Conservation (phyloP, 2,113 vertebrate genomes). For the Silurus glanis region DNA sequence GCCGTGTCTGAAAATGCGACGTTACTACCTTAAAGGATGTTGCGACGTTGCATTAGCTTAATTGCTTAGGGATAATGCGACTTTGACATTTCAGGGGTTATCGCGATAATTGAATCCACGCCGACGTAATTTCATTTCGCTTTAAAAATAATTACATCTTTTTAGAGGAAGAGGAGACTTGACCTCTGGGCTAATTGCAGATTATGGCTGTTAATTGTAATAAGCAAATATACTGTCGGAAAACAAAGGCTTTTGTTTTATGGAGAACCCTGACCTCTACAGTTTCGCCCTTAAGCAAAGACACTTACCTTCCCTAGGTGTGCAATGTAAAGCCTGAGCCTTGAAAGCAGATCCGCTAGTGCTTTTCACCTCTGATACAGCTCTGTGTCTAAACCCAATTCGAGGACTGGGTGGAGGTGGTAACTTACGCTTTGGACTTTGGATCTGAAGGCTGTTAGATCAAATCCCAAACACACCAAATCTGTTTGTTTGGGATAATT, state of each 20-base stretch:
- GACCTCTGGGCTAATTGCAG: slow-evolving; percentile 76
- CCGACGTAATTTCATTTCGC: slow-evolving; percentile 62
- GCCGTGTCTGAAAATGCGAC: not conserved
- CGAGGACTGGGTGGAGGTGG: no score
- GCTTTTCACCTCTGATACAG: not conserved
- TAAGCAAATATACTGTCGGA: slow-evolving; percentile 67
- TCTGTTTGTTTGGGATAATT: no score
- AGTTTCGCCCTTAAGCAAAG: slow-evolving; percentile 1
- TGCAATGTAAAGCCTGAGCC: not conserved
- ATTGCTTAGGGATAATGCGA: slow-evolving; percentile 57
- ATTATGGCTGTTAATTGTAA: slow-evolving; percentile 77
- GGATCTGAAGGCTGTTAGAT: not conserved
- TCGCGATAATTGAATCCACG: slow-evolving; percentile 71
- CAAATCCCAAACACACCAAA: no score
- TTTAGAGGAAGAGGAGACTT: slow-evolving; percentile 62
- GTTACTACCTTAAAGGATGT: not conserved
- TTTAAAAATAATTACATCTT: slow-evolving; percentile 69
- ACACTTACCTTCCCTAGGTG: slow-evolving; percentile 6
- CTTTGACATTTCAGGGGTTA: slow-evolving; percentile 71
- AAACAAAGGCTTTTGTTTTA: slow-evolving; percentile 60
- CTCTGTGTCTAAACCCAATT: not conserved
- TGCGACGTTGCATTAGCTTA: slow-evolving; percentile 51
- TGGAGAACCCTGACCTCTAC: not conserved
- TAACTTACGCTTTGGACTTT: no score
- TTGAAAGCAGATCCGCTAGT: not conserved